Evolutionary conservation across 2,888 invertebrate genomes (phyloP), one percentile per base, ranked within the genome.

Genomic region (Sclerodermus sp.): DNA sequence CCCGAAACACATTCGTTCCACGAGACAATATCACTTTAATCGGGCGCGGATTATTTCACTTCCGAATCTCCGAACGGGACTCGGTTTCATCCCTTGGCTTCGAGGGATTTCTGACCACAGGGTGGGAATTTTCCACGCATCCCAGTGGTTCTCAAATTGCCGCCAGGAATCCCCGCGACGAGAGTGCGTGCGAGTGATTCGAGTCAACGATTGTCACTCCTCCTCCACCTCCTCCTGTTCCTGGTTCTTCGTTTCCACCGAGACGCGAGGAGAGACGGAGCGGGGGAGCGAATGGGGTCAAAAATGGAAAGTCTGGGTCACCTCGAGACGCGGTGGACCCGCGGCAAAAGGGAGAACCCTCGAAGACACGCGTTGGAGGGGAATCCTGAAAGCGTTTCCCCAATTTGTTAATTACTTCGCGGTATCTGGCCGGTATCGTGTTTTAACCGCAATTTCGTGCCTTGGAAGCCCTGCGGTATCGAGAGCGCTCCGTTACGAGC

Each of bases 351-450:
- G 23, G 23, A 23, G 23, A 23, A 23, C 23, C 23, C 23, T 23
- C 23, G 23, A 23, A 23, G 23, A 3, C 23, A 8, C 23, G 23
- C 23, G 23, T 5, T 3, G 23, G 23, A 31, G 12, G 34, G 34
- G 41, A 17, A 40, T 38, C 40, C 41, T 18, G 23, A 23, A 23
- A 23, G 23, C 49, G 41, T 51, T 48, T 44, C 16, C 38, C 48
- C 40, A 44, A 60, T 62, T 64, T 53, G 56, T 64, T 64, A 62
- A 64, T 64, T 64, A 55, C 56, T 40, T 43, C 45, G 14, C 38
- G 42, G 53, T 40, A 47, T 51, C 42, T 44, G 48, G 48, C 45
- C 30, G 49, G 47, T 30, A 40, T 6, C 46, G 41, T 34, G 42
- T 47, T 42, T 52, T 50, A 32, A 59, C 57, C 59, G 36, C 59